Conservation (phyloP, 2,113 vertebrate genomes). For the Esox niger region DNA sequence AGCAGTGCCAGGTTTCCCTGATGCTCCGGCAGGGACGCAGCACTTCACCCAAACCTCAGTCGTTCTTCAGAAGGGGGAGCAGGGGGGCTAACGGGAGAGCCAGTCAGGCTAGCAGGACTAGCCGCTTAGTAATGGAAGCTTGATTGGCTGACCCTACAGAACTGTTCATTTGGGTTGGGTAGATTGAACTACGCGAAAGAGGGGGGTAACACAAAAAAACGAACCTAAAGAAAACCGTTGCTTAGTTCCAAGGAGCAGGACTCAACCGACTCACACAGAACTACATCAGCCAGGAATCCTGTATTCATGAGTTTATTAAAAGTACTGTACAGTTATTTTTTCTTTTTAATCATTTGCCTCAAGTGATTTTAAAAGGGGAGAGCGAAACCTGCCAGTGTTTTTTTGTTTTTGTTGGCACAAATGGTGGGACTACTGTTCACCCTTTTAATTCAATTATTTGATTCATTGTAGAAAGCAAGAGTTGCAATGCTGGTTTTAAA, state of each 20-base stretch:
- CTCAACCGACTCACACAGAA: constrained; percentile 55
- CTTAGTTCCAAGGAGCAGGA: constrained; percentile 69
- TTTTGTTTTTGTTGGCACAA: constrained; percentile 51
- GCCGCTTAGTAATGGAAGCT: constrained; percentile 76
- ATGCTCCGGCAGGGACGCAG: constrained; percentile 42
- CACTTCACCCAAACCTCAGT: constrained; percentile 49
- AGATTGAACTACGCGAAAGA: constrained; percentile 59
- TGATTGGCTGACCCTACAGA: constrained; percentile 77
- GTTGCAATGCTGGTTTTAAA: constrained; percentile 71
- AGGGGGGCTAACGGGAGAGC: constrained; percentile 45
- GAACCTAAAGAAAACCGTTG: constrained; percentile 29
- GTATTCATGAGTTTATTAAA: constrained; percentile 85
- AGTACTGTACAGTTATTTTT: constrained; percentile 86
- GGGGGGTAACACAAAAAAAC: constrained; percentile 22
- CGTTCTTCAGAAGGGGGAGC: constrained; percentile 53
- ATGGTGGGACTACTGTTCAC: constrained; percentile 78
- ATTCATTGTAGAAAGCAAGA: constrained; percentile 63
- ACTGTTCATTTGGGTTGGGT: constrained; percentile 68
- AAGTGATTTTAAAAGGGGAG: constrained; percentile 61
- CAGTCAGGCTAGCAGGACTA: constrained; percentile 80
- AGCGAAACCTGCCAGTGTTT: constrained; percentile 61
- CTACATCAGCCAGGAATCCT: constrained; percentile 75
- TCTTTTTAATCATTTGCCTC: constrained; percentile 75
- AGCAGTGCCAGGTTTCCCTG: constrained; percentile 45
- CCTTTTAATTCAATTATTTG: constrained; percentile 66